Percentiles rank a stretch among this genome's conserved stretches.
Evolutionary conservation across 2,888 invertebrate species (phyloP).

Genomic region (Drosophila paranaensis): DNA sequence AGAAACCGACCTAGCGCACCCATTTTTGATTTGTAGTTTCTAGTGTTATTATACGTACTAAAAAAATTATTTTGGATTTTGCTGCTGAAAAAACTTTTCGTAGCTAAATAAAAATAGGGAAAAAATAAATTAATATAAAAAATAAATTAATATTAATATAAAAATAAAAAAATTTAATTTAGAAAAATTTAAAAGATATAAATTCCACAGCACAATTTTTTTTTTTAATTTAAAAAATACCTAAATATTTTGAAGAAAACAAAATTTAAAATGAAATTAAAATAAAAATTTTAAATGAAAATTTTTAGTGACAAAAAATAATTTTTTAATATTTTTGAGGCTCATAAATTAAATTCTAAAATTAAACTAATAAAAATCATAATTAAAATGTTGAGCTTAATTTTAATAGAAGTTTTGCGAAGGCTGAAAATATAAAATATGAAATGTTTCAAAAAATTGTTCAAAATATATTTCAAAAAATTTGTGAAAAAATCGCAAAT

Average conservation of each 20-base stretch:
- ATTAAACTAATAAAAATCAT: too few relatives aligned
- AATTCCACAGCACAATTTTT: too few relatives aligned
- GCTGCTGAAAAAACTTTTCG: slow-evolving; percentile 30
- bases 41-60: slow-evolving; percentile 25
- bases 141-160: not conserved
- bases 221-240: too few relatives aligned
- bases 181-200: too few relatives aligned
- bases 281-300: not conserved
- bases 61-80: slow-evolving; percentile 5
- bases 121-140: too few relatives aligned
- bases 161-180: not conserved
- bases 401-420: not conserved
- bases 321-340: not conserved
- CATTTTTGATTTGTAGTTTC: slow-evolving; percentile 47
- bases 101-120: not conserved
- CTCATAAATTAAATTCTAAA: too few relatives aligned
- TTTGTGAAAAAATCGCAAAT: not conserved
- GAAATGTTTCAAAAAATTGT: not conserved
- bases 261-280: too few relatives aligned
- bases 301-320: not conserved
- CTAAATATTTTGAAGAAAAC: not conserved
- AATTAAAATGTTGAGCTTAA: too few relatives aligned
- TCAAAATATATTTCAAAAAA: not conserved
- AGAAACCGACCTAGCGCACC: slow-evolving; percentile 5
- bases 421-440: not conserved